Conservation (phyloP, 2,888 invertebrate species). For the Tyria jacobaeae region DNA sequence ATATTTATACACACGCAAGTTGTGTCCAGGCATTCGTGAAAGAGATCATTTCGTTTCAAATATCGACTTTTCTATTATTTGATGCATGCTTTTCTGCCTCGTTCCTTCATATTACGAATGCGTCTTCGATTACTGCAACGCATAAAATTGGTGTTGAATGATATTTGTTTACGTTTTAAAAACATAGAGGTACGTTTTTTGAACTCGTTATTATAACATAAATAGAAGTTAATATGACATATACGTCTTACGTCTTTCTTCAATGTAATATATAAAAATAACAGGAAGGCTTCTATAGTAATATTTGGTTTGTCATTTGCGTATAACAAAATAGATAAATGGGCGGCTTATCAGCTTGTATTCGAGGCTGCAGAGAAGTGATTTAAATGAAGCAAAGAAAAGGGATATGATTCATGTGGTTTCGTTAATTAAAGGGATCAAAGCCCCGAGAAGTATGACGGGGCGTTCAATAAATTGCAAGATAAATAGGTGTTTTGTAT, state of each 20-base stretch:
- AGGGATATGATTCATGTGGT: slow-evolving; percentile 28
- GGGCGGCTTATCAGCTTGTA: no score
- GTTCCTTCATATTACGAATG: not conserved
- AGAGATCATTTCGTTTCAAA: slow-evolving; percentile 69
- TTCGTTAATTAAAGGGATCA: slow-evolving; percentile 60
- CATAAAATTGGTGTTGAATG: slow-evolving; percentile 25
- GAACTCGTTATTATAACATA: not conserved
- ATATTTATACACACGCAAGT: slow-evolving; percentile 84
- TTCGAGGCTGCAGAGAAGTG: not conserved
- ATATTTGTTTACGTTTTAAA: not conserved
- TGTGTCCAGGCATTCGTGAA: slow-evolving; percentile 84
- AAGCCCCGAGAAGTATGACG: slow-evolving; percentile 46
- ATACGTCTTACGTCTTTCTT: not conserved
- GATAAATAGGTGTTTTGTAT: slow-evolving; percentile 64
- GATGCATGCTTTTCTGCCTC: not conserved
- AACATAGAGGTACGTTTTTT: not conserved
- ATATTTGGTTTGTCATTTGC: not conserved
- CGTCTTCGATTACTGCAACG: slow-evolving; percentile 43
- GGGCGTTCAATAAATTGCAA: slow-evolving; percentile 62
- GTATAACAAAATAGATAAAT: not conserved
- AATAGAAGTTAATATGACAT: not conserved
- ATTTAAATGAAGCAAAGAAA: slow-evolving; percentile 15
- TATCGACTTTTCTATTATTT: slow-evolving; percentile 74
- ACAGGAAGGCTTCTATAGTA: not conserved
- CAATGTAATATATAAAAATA: not conserved